Conservation (phyloP, 2,888 invertebrate species). For the Pemphredon lugubris region DNA sequence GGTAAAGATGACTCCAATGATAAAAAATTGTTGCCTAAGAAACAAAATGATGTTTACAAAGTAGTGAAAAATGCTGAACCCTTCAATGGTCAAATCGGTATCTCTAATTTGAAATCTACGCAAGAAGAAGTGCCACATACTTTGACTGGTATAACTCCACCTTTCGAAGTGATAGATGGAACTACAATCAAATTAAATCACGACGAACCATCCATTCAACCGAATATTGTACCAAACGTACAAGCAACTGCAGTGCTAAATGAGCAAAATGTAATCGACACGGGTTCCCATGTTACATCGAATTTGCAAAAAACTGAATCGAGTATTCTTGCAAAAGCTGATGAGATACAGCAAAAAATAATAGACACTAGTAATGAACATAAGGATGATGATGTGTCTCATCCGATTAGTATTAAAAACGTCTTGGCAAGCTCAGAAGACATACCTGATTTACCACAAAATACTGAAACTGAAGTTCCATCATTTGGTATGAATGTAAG, state of each 20-base stretch:
- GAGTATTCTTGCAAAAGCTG: slow-evolving; percentile 13
- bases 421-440: slow-evolving; percentile 24
- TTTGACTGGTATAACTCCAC: slow-evolving; percentile 36
- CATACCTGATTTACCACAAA: slow-evolving; percentile 13
- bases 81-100: slow-evolving; percentile 3
- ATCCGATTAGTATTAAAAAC: slow-evolving; percentile 15
- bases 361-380: not conserved
- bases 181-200: slow-evolving; percentile 82
- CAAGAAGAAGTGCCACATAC: slow-evolving; percentile 13
- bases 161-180: slow-evolving; percentile 85
- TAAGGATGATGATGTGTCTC: not conserved
- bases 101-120: slow-evolving; percentile 10
- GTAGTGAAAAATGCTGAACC: not conserved
- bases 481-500: slow-evolving; percentile 1
- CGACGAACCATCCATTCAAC: slow-evolving; percentile 12
- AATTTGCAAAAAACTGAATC: slow-evolving; percentile 5
- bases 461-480: slow-evolving; percentile 1
- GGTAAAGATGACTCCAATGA: slow-evolving; percentile 1
- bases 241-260: slow-evolving; percentile 29
- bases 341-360: not conserved
- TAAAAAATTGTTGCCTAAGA: slow-evolving; percentile 9
- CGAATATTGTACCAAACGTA: slow-evolving; percentile 17
- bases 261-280: not conserved
- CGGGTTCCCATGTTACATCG: no score
- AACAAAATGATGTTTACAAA: slow-evolving; percentile 9